Percentiles rank a stretch among this genome's conserved stretches.
Conservation (phyloP, 2,113 vertebrate genomes). For the Dryoscopus gambensis region DNA sequence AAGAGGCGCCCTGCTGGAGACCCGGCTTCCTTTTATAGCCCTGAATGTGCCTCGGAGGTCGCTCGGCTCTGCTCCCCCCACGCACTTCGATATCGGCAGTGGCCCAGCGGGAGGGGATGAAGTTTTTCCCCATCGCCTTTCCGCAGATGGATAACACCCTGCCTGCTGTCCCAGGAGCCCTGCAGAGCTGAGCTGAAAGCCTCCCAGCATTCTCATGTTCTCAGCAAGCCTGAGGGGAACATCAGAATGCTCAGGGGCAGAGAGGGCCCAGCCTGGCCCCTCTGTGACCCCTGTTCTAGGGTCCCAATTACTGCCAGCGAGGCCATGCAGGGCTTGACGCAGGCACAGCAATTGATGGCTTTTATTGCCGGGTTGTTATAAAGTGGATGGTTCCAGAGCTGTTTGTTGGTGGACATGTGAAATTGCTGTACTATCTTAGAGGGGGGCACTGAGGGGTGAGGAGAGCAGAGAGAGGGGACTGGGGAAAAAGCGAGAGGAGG, state of each 20-base stretch:
- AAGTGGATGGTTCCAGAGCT: rapidly evolving
- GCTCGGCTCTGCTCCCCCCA: background rate
- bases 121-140: background rate
- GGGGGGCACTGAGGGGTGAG: background rate
- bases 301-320: background rate
- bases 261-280: background rate
- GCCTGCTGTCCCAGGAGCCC: background rate
- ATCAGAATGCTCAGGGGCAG: background rate
- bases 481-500: background rate
- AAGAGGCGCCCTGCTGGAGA: conserved; percentile 46
- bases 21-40: conserved; percentile 60
- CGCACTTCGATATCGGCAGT: background rate
- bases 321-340: background rate
- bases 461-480: background rate
- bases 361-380: background rate
- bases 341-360: background rate
- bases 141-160: background rate
- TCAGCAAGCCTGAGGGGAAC: background rate
- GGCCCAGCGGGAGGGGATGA: background rate
- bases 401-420: background rate
- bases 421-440: background rate
- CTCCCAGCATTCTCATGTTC: background rate
- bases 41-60: conserved; percentile 44
- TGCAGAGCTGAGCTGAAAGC: background rate
- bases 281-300: background rate